Evolutionary conservation across 2,113 vertebrate genomes (phyloP), one percentile per base, ranked within the genome.

Genomic region (Suncus etruscus): DNA sequence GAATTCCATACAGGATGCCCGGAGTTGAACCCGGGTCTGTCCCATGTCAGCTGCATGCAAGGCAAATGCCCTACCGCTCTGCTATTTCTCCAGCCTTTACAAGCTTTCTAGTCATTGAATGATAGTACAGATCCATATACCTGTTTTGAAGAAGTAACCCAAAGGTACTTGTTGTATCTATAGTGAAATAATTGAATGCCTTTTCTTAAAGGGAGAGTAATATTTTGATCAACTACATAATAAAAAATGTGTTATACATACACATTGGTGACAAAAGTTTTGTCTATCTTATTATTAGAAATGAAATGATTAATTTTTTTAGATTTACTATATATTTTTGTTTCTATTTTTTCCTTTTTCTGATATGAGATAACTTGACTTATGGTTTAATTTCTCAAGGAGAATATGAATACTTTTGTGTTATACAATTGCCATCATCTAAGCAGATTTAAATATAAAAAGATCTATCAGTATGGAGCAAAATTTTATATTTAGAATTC

Each of bases 361-460:
- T 85, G 50, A 87, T 25, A 72, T 45, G 88, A 68, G 10, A 69
- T 3, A 69, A 68, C 3, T 66, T 79, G 48, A 58, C 54, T 58
- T 58, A 58, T 58, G 54, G 39, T 39, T 58, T 58, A 58, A 58
- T 58, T 58, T 58, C 2, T 58, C 54, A 39, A 3, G 39, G 39
- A 39, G 39, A 5, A 82, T 72, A 18, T 66, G 11, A 16, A 76
- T 39, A 18, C 27, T 51, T 69, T 75, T 70, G 9, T 27, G 12
- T 83, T 72, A 5, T 29, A 31, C 75, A 70, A 47, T 24, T 88
- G 86, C 31, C 12, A 32, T 70, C 68, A 90, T 75, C 50, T 70
- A 78, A 92, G 7, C 79, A 11, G 4, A 81, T 83, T 73, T 92
- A 45, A 79, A 80, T 87, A 3, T 92, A 29, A 79, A 80, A 87